Percentiles rank a stretch among this genome's conserved stretches.
Conservation (phyloP, 1,140 invertebrate species). For the Calephelis virginiensis region DNA sequence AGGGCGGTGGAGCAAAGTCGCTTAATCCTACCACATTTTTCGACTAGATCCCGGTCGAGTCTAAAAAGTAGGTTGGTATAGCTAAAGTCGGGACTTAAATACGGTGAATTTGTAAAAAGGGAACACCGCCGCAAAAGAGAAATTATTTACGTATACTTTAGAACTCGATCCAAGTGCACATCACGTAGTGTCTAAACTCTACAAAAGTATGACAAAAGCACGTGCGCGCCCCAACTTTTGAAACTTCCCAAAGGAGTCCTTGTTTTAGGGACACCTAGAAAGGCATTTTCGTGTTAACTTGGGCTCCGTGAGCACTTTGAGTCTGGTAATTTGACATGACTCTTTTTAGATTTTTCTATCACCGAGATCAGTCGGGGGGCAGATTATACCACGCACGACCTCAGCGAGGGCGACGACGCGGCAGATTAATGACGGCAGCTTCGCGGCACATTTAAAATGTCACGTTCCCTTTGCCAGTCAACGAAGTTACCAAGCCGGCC, state of each 20-base stretch:
- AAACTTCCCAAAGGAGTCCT: conserved; percentile 70
- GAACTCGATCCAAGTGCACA: conserved; percentile 61
- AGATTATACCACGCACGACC: conserved; percentile 65
- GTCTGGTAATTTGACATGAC: conserved; percentile 74
- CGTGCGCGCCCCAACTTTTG: conserved; percentile 58
- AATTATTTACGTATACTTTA: conserved; percentile 28
- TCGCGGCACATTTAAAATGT: conserved; percentile 72
- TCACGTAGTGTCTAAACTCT: conserved; percentile 68
- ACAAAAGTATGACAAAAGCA: conserved; percentile 73
- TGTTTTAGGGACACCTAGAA: conserved; percentile 66
- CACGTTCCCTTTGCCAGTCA: conserved; percentile 70
- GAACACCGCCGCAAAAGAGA: conserved; percentile 1
- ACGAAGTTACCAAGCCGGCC: conserved; percentile 47
- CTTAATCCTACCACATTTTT: conserved; percentile 13
- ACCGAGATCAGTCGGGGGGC: conserved; percentile 55
- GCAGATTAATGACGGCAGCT: conserved; percentile 72
- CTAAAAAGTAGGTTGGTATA: conserved; percentile 3
- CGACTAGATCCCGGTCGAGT: conserved; percentile 2
- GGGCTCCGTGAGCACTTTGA: conserved; percentile 68
- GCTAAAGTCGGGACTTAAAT: conserved; percentile 3
- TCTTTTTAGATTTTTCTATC: conserved; percentile 72
- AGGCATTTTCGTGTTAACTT: conserved; percentile 53
- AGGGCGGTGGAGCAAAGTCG: background rate
- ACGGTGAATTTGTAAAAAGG: conserved; percentile 10
- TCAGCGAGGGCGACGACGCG: conserved; percentile 63